A percentile compares a stretch with the other conserved stretches of the same genome.
Evolutionary conservation across 1,140 invertebrate species (phyloP).

Genomic region (Eumaeus atala): DNA sequence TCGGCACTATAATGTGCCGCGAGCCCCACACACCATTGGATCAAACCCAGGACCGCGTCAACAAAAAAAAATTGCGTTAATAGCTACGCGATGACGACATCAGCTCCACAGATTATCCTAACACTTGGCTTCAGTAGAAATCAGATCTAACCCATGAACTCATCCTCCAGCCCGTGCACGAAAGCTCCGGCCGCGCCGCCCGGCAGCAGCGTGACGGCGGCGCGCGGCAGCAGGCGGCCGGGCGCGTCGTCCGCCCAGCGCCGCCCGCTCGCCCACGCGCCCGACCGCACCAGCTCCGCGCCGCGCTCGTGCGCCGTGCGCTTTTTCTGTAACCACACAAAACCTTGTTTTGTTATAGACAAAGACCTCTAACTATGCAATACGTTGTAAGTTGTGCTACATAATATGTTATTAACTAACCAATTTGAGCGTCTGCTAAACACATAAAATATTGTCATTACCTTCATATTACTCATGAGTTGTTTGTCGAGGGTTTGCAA

Average conservation of each 20-base stretch:
- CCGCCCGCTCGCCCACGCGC: slow-evolving; percentile 93
- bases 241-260: slow-evolving; percentile 94
- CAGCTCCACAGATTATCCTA: no score
- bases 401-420: no score
- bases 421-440: no score
- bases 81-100: no score
- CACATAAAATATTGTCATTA: slow-evolving; percentile 32
- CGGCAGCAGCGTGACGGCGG: slow-evolving; percentile 88
- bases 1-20: no score
- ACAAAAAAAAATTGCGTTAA: no score
- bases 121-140: no score
- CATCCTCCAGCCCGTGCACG: slow-evolving; percentile 98
- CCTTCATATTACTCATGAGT: slow-evolving; percentile 96
- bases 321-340: slow-evolving; percentile 71
- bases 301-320: slow-evolving; percentile 89
- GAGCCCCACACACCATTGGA: no score
- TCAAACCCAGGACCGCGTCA: no score
- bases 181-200: slow-evolving; percentile 98
- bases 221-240: slow-evolving; percentile 77
- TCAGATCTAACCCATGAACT: slow-evolving; percentile 89
- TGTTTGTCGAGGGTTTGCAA: slow-evolving; percentile 99
- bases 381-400: no score
- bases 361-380: no score
- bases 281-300: slow-evolving; percentile 84
- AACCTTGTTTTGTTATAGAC: no score